Evolutionary conservation across 1,140 invertebrate genomes (phyloP), one percentile per base, ranked within the genome.

Genomic region (Acromyrmex echinatior): DNA sequence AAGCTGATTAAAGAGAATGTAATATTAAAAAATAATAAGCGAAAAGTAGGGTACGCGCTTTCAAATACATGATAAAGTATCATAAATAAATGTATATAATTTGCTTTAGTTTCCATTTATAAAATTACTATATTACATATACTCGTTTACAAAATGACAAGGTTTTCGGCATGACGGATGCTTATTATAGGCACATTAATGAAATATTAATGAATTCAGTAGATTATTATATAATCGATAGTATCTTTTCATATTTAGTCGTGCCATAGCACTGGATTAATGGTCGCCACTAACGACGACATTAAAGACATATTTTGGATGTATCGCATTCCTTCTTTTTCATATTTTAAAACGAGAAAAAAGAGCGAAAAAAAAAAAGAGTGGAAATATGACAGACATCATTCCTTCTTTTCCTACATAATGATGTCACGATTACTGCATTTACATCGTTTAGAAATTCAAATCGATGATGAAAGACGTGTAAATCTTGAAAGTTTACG

Each of bases 191-290:
- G 21, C 2, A 18, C 10, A 25, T 81, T 81, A 56, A 71, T 45
- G 5, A 56, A 81, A 56, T 62, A 39, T 81, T 49, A n/a, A 81
- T 56, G 49, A 39, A 70, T 56, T 35, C 9, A 14, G 25, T 14
- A 25, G n/a, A 79, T 79, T 68, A 68, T 80, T 68, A n/a, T 14
- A 81, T 58, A 81, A 71, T 58, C 65, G 7, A 81, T 79, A 76
- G 12, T 65, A 78, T 25, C 9, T 28, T 56, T 18, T 78, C 10
- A 18, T 14, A 45, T 79, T 79, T 79, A 1, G 7, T 78, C 39
- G n/a, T 58, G 4, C 4, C 35, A 16, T 58, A 39, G 21, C 16
- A 25, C 12, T 73, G 31, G 1, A n/a, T 70, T 45, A 28, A 82
- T 35, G 12, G 25, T 3, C 14, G 25, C n/a, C 25, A 45, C 25